phyloP scores from a whole-genome alignment of 2,888 invertebrate genomes.

The Mesoligia furuncula region DNA sequence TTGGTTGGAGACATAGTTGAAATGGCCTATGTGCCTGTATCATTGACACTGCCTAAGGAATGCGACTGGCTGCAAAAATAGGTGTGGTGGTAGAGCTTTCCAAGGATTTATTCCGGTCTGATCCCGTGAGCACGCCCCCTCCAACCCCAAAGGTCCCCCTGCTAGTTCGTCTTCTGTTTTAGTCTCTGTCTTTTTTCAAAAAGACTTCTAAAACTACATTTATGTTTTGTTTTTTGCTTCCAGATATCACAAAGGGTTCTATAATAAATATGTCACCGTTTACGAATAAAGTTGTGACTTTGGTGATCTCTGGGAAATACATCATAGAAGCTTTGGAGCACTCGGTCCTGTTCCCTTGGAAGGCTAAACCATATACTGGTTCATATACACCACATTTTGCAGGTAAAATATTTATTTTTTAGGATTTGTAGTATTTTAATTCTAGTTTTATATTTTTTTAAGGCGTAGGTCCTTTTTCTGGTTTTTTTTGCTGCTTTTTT shows the following conservation, averaged over 20 bases:
- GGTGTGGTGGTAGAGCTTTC: not conserved
- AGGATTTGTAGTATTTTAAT: not conserved
- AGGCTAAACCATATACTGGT: slow-evolving; percentile 75
- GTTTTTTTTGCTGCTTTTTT: not conserved
- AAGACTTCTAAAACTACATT: not conserved
- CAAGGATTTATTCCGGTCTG: not conserved
- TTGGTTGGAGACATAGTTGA: not conserved
- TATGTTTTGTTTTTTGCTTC: slow-evolving; percentile 58
- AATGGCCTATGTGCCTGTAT: not conserved
- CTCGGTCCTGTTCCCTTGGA: slow-evolving; percentile 78
- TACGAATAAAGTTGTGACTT: slow-evolving; percentile 92
- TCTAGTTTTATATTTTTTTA: not conserved
- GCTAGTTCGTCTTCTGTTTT: too few species aligned
- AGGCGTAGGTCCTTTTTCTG: not conserved
- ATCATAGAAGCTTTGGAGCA: slow-evolving; percentile 90
- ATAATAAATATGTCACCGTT: slow-evolving; percentile 93
- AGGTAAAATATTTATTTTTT: slow-evolving; percentile 73
- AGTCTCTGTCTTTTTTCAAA: too few species aligned
- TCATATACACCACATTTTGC: slow-evolving; percentile 90
- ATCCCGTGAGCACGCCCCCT: too few species aligned
- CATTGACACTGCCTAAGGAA: too few species aligned
- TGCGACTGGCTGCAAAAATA: not conserved
- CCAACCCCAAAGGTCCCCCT: too few species aligned
- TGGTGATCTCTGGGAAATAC: slow-evolving; percentile 92
- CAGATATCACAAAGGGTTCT: slow-evolving; percentile 93